A percentile compares a stretch with the other conserved stretches of the same genome.
Evolutionary conservation across 2,888 invertebrate species (phyloP).

Genomic region (Leptopterna dolabrata): DNA sequence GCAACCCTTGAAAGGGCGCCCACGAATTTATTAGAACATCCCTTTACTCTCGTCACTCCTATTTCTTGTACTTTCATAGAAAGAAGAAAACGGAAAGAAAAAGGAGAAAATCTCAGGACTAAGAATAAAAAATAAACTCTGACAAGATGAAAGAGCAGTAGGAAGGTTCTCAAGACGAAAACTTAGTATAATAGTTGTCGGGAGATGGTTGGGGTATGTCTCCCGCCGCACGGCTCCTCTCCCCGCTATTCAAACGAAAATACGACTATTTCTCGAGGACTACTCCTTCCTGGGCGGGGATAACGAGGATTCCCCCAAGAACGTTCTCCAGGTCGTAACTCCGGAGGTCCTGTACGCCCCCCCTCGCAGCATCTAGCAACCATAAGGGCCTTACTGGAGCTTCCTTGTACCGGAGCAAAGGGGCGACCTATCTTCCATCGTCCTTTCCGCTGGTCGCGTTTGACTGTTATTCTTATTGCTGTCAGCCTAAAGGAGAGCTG

Average conservation of each 20-base stretch:
- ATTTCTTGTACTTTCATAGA: not conserved
- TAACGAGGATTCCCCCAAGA: constrained; percentile 6
- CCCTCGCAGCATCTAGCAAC: not conserved
- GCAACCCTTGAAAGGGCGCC: not conserved
- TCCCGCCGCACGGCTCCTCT: not conserved
- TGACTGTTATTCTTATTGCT: constrained; percentile 29
- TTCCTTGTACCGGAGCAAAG: not conserved
- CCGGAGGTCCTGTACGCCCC: not conserved
- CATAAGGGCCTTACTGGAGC: not conserved
- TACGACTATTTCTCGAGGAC: constrained; percentile 40
- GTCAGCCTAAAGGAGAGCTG: not conserved
- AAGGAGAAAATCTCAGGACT: not conserved
- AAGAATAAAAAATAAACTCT: constrained; percentile 24
- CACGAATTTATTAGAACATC: constrained; percentile 20
- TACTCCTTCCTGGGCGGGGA: constrained; percentile 37
- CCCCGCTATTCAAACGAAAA: not conserved
- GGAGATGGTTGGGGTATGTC: constrained; percentile 36
- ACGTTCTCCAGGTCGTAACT: constrained; percentile 21
- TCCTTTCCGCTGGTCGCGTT: not conserved
- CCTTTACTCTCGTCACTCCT: not conserved
- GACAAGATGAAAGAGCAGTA: constrained; percentile 11
- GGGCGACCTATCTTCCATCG: not conserved
- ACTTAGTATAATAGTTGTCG: constrained; percentile 47
- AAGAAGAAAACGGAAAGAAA: not conserved
- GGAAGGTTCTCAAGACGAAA: constrained; percentile 37